phyloP scores from a whole-genome alignment of 2,797 vertebrate genomes.

The Poliocrania exsul region DNA sequence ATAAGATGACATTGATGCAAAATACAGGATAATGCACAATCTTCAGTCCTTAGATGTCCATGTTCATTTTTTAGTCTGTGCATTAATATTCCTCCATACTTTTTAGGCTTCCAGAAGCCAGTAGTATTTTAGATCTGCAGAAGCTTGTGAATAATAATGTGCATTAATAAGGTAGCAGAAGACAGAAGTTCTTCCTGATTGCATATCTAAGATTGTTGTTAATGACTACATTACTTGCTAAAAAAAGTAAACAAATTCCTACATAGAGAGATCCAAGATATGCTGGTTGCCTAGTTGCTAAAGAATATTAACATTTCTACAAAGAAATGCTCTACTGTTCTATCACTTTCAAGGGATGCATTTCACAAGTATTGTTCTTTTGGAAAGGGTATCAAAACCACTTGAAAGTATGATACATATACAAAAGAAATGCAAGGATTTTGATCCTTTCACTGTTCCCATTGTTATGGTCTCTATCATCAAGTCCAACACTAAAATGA shows the following conservation, averaged over 20 bases:
- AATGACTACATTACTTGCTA: constrained; percentile 42
- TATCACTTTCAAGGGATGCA: neutral
- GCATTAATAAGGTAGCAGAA: constrained; percentile 17
- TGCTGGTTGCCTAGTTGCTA: constrained; percentile 18
- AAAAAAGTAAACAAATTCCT: constrained; percentile 54
- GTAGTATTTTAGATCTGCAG: neutral
- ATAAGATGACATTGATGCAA: neutral
- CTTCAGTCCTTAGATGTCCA: neutral
- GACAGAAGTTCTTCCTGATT: constrained; percentile 29
- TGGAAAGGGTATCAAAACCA: neutral
- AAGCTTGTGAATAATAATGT: constrained; percentile 21
- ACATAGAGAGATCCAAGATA: constrained; percentile 4
- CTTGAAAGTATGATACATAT: neutral
- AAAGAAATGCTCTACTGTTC: neutral
- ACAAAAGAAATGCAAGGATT: neutral
- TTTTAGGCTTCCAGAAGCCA: neutral
- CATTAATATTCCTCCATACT: neutral
- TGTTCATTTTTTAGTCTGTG: neutral
- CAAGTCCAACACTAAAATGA: neutral
- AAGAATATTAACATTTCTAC: constrained; percentile 17
- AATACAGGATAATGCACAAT: neutral
- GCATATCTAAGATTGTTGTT: constrained; percentile 13
- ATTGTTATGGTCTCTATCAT: neutral
- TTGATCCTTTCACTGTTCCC: neutral
- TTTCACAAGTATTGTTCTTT: constrained; percentile 9